Evolutionary conservation across 2,797 vertebrate genomes (phyloP).

Genomic region (Dryobates pubescens): DNA sequence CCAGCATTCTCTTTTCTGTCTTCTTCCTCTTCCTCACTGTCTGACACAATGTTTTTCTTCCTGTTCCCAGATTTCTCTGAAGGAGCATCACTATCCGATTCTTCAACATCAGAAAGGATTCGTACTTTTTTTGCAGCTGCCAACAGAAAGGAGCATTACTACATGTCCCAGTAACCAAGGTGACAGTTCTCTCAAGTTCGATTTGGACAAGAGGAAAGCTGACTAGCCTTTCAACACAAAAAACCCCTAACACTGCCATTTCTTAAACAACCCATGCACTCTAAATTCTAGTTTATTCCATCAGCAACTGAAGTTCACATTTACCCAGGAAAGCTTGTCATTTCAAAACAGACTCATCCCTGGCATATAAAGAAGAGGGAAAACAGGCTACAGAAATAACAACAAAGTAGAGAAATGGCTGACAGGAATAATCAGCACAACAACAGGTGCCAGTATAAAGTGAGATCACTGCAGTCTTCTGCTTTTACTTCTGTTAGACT

Average conservation of each 20-base stretch:
- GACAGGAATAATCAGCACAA: neutral
- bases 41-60: constrained; percentile 86
- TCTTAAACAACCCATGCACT: neutral
- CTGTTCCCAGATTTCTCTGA: constrained; percentile 79
- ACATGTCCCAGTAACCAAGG: neutral
- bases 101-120: constrained; percentile 87
- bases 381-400: neutral
- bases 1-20: constrained; percentile 72
- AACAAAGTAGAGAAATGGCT: neutral
- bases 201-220: neutral
- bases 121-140: constrained; percentile 87
- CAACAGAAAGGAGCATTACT: constrained; percentile 24
- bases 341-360: neutral
- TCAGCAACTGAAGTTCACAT: neutral
- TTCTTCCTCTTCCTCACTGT: constrained; percentile 89
- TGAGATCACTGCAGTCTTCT: neutral
- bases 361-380: neutral
- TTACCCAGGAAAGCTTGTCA: neutral
- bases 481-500: neutral
- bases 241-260: neutral
- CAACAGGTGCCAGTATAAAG: neutral
- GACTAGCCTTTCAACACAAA: neutral
- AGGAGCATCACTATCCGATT: constrained; percentile 86
- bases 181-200: neutral
- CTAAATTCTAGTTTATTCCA: neutral